Evolutionary conservation across 2,888 invertebrate genomes (phyloP).

Genomic region (Junonia oenone): DNA sequence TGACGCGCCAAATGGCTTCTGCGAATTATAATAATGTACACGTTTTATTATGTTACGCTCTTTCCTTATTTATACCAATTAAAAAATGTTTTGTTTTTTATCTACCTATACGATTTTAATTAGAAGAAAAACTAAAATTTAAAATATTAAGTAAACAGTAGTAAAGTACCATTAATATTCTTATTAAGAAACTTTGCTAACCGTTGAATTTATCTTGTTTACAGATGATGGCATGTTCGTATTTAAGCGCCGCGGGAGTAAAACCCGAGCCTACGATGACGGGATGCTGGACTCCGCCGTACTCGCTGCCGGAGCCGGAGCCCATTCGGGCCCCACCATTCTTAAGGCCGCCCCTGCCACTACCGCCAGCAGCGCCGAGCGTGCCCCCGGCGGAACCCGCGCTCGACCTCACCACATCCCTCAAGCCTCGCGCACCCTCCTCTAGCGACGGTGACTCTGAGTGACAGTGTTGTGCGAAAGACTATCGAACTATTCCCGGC

Average conservation of each 20-base stretch:
- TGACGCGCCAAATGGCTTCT: constrained; percentile 31
- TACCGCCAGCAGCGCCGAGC: constrained; percentile 22
- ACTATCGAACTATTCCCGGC: constrained; percentile 45
- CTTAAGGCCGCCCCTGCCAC: constrained; percentile 29
- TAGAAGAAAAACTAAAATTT: too few relatives aligned
- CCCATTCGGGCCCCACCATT: constrained; percentile 33
- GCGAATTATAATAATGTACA: constrained; percentile 18
- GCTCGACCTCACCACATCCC: constrained; percentile 55
- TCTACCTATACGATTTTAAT: too few relatives aligned
- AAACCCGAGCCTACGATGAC: constrained; percentile 51
- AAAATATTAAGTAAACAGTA: too few relatives aligned
- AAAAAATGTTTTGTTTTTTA: neutral
- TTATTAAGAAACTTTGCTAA: neutral
- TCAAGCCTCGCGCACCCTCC: constrained; percentile 43
- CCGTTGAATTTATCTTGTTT: constrained; percentile 13
- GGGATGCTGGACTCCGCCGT: constrained; percentile 63
- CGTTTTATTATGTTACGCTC: neutral
- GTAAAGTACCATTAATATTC: too few relatives aligned
- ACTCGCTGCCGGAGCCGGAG: constrained; percentile 36
- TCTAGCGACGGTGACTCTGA: constrained; percentile 48
- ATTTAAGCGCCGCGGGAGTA: constrained; percentile 59
- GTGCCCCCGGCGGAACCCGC: constrained; percentile 46
- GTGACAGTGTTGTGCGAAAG: constrained; percentile 71
- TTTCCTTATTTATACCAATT: neutral
- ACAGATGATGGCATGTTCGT: constrained; percentile 79